Base-by-base conservation (phyloP, 2,888 invertebrate species). In the Saturnia japonica region DNA sequence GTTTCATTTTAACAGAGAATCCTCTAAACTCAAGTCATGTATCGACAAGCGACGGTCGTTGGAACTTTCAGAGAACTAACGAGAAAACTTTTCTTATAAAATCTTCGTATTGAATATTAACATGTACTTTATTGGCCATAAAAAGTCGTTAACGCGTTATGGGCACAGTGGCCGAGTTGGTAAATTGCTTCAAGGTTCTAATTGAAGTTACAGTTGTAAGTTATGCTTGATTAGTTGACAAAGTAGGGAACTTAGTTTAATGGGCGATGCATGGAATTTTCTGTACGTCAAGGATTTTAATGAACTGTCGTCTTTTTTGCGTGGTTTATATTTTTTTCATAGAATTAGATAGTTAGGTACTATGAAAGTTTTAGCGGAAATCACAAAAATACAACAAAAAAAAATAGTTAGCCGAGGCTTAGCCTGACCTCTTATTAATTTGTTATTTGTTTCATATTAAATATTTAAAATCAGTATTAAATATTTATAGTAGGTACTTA, bases 21-120 rank as follows among this genome's bases (percentile, higher is more conserved):
- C 72, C 22, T 45, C 45, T 43, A 69, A 54, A 67, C 62, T 68
- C 43, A 51, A 54, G 40, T 51, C 80, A 78, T 85, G 85, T 86
- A 84, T 85, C 84, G 85, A 78, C 75, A 73, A 76, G 71, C 78
- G 75, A 78, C 77, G 76, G 77, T 72, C 74, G 74, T 72, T 74
- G 73, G 74, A 84, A 85, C 81, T 83, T 81, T 70, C 72, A 69
- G 68, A 67, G 75, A 84, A 86, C 85, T 89, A 89, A 89, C 87
- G 87, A 89, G 89, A 87, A 88, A 90, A 90, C 81, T 90, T 90
- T 83, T 75, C 85, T 85, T 89, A 90, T 90, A 89, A 89, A 89
- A 90, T 88, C 83, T 83, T 85, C 85, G 86, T 87, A 90, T 90
- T 90, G 90, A 90, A 90, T 90, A 90, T 89, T 90, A 90, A 89